Base-by-base conservation (phyloP, 2,888 invertebrate genomes). In the Eristalis arbustorum region DNA sequence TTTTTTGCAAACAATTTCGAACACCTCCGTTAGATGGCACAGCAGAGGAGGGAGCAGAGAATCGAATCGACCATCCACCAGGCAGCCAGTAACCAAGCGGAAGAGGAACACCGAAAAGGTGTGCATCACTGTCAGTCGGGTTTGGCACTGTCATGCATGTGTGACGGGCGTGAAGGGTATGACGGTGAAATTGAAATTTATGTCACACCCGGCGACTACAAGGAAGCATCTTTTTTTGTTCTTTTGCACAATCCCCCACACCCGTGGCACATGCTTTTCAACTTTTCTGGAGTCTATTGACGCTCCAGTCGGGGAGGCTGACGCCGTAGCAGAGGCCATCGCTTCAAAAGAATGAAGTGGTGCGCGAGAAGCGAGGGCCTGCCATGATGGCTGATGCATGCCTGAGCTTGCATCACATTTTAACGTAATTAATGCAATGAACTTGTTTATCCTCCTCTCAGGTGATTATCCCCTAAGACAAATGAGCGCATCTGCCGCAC, bases 381-480 rank as follows among this genome's bases (percentile, higher is more conserved):
- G 31, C 31, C 31, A 31, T 1, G 31, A 31, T 31, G 31, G 49
- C 49, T 18, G 10, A 22, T n/a, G 34, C 28, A 78, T 79, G 28
- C 71, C 74, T 83, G 75, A 68, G 72, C 83, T 83, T 63, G 87
- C 83, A 83, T 87, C 83, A 83, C 71, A 87, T 83, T 87, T 87
- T 83, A 83, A 79, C 79, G 68, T 83, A 87, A 87, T 87, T 87
- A 87, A 83, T 87, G 87, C 87, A 83, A 87, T 83, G 75, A 83
- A 83, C 74, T 83, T 83, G 83, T 78, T 83, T 87, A 79, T 79
- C 71, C 71, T 49, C 74, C 75, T 87, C 71, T 61, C 74, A 83
- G 83, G 87, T 83, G 87, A 87, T 87, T 87, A 87, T 87, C 74
- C 83, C 63, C 40, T 79, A 83, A 87, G 87, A 72, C 83, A 83